Conservation (phyloP, 2,113 vertebrate genomes). For the Siniperca knerii region DNA sequence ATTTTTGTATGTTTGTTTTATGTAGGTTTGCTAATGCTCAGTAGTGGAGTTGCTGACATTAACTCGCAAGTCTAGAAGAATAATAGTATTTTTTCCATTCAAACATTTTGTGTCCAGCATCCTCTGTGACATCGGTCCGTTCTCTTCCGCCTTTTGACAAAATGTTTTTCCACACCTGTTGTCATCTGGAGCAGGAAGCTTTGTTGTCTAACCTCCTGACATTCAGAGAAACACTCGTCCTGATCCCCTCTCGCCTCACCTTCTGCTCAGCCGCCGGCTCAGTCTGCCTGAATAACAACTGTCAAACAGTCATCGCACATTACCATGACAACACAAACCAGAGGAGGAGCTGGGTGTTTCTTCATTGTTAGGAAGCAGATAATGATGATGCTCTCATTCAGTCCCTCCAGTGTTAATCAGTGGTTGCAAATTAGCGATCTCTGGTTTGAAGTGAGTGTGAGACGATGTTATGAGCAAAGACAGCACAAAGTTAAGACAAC, state of each 20-base stretch:
- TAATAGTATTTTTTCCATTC: neutral
- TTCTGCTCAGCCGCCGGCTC: conserved; percentile 30
- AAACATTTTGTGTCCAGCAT: neutral
- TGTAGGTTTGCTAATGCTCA: neutral
- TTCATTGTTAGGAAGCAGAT: conserved; percentile 28
- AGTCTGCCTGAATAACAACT: conserved; percentile 68
- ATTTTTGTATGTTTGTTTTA: neutral
- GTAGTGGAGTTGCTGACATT: neutral
- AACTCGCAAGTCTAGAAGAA: neutral
- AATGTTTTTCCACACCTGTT: conserved; percentile 20
- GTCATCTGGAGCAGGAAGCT: conserved; percentile 26
- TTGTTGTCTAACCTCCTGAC: conserved; percentile 30
- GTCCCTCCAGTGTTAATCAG: conserved; percentile 7
- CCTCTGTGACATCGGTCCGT: neutral
- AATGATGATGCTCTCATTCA: conserved; percentile 30
- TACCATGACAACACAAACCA: conserved; percentile 70
- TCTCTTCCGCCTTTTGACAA: neutral
- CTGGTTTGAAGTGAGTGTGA: conserved; percentile 16
- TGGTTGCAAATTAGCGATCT: conserved; percentile 27
- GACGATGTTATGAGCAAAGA: conserved; percentile 7
- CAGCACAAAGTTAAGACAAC: conserved; percentile 36
- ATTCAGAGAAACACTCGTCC: conserved; percentile 24
- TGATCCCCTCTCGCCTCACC: neutral
- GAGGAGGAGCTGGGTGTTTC: conserved; percentile 14
- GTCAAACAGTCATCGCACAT: conserved; percentile 64